These are phyloP conservation scores for Cantharis nigra DNA, from an alignment of 2,888 invertebrate genomes.

Conservation along the genomic window DNA sequence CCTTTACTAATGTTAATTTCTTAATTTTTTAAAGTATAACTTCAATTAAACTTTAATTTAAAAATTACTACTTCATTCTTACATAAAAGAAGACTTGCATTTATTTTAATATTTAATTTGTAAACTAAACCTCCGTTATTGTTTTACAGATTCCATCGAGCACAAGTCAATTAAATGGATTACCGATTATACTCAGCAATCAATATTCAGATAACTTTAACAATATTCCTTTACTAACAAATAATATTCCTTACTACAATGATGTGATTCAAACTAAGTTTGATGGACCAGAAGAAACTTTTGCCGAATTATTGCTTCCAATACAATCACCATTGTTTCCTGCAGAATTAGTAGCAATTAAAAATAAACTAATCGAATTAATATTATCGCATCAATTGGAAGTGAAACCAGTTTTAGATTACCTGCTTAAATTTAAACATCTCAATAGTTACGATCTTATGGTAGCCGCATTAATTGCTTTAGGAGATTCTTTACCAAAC, in stretches of 20 bases:
- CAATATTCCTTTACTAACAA: not conserved
- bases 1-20: not conserved
- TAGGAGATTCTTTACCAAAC: conserved; percentile 12
- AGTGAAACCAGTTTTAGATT: conserved; percentile 5
- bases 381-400: conserved; percentile 1
- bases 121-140: not conserved
- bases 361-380: conserved; percentile 9
- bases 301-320: not conserved
- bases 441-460: conserved; percentile 10
- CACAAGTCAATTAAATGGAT: not conserved
- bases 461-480: conserved; percentile 11
- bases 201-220: not conserved
- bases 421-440: not conserved
- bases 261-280: not conserved
- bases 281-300: not conserved
- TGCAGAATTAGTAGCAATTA: not conserved
- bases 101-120: not conserved
- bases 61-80: not conserved
- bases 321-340: conserved; percentile 10
- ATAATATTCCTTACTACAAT: not conserved
- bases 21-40: not conserved
- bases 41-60: not conserved
- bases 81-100: not conserved
- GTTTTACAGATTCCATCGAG: not conserved
- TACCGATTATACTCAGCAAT: not conserved